Conservation (phyloP, 2,797 vertebrate species). For the Coregonus suidteri region DNA sequence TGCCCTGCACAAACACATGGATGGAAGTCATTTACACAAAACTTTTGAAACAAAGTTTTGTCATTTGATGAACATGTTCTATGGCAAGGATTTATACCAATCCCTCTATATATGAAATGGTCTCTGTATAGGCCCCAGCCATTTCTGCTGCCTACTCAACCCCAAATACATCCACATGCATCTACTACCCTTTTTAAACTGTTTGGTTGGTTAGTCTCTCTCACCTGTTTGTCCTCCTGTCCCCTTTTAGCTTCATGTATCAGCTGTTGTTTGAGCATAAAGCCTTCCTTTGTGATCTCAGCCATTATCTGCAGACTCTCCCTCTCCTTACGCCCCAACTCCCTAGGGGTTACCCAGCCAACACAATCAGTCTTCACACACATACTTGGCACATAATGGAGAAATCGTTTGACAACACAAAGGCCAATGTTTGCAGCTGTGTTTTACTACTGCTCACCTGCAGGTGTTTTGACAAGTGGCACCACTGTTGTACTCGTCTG, state of each 20-base stretch:
- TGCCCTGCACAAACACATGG: constrained; percentile 64
- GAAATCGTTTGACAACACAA: too few species aligned
- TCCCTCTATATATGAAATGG: not conserved
- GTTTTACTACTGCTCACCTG: constrained; percentile 70
- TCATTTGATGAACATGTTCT: not conserved
- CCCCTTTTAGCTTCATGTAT: constrained; percentile 86
- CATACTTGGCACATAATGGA: too few species aligned
- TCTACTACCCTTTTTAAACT: not conserved
- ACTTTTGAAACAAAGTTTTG: not conserved
- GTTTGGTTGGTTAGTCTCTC: not conserved
- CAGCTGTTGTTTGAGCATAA: constrained; percentile 83
- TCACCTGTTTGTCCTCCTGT: constrained; percentile 86
- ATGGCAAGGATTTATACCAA: too few species aligned
- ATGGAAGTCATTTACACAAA: not conserved
- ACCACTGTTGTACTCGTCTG: constrained; percentile 92
- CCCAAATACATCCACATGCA: not conserved
- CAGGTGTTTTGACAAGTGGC: constrained; percentile 87
- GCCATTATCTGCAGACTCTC: constrained; percentile 83
- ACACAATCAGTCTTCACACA: too few species aligned
- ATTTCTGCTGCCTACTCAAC: not conserved
- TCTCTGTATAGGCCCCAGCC: not conserved
- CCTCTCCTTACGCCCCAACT: constrained; percentile 83
- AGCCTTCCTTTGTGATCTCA: constrained; percentile 88
- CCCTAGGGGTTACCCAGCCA: constrained; percentile 69
- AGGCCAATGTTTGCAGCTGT: too few species aligned